Percentiles rank a stretch among this genome's conserved stretches.
Evolutionary conservation across 2,113 vertebrate species (phyloP).

Genomic region (Python bivittatus): DNA sequence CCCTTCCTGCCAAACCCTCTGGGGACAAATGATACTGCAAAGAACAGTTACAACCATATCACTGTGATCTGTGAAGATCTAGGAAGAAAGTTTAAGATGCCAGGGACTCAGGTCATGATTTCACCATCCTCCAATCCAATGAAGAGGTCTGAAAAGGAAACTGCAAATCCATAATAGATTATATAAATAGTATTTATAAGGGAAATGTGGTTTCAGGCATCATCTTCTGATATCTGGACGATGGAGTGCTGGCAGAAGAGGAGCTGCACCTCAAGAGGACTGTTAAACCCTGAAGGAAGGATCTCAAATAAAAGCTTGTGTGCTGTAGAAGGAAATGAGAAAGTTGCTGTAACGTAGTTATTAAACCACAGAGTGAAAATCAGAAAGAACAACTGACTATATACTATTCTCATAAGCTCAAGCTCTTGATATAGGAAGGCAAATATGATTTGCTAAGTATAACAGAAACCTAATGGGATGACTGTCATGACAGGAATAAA

Average conservation of each 20-base stretch:
- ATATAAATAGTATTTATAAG: not conserved
- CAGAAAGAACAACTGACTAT: not conserved
- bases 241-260: not conserved
- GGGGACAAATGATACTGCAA: not conserved
- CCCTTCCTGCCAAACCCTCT: not conserved
- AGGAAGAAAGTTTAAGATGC: not conserved
- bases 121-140: not conserved
- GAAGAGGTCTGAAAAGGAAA: not conserved
- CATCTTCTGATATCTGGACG: not conserved
- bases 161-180: not conserved
- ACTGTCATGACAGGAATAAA: not conserved
- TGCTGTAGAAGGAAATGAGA: not conserved
- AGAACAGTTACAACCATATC: not conserved
- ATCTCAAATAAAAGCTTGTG: not conserved
- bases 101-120: not conserved
- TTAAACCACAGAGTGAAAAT: not conserved
- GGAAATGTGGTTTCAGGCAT: not conserved
- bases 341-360: not conserved
- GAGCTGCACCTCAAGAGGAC: not conserved
- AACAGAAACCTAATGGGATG: not conserved
- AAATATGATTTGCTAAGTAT: not conserved
- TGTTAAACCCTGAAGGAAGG: not conserved
- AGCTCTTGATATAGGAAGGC: not conserved
- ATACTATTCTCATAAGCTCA: not conserved
- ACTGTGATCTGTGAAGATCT: not conserved